These are phyloP conservation scores for Cromileptes altivelis DNA, from an alignment of 2,113 vertebrate species.

Conservation along the genomic window DNA sequence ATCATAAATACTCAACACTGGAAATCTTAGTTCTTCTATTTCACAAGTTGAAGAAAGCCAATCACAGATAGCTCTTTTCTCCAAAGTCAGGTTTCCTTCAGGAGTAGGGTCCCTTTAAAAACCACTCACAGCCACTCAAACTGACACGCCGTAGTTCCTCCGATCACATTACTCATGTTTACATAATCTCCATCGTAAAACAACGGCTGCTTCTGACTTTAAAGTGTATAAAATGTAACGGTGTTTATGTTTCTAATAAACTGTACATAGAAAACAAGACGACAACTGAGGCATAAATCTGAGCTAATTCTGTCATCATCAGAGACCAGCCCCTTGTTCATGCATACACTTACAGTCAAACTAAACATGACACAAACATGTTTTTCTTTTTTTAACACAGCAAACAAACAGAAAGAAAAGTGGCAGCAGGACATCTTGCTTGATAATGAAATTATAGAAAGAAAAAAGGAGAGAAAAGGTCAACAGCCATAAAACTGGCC, in stretches of 20 bases:
- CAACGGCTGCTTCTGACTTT: conserved; percentile 44
- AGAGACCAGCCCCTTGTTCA: conserved; percentile 81
- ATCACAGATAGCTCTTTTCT: conserved; percentile 73
- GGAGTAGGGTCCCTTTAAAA: conserved; percentile 78
- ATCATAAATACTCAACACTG: conserved; percentile 77
- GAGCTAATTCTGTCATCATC: conserved; percentile 62
- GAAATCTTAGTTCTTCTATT: conserved; percentile 69
- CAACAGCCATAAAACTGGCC: conserved; percentile 82
- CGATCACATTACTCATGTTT: conserved; percentile 67
- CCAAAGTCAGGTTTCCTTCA: conserved; percentile 72
- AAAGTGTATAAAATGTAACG: conserved; percentile 68
- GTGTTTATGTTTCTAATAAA: conserved; percentile 49
- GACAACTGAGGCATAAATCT: conserved; percentile 60
- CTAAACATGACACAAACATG: conserved; percentile 42
- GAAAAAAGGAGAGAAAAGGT: conserved; percentile 40
- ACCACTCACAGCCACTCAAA: conserved; percentile 50
- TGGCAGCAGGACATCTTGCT: conserved; percentile 59
- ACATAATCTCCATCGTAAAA: conserved; percentile 64
- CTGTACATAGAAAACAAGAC: conserved; percentile 56
- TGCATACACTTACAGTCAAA: conserved; percentile 59
- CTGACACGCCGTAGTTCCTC: conserved; percentile 16
- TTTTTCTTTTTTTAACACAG: conserved; percentile 30
- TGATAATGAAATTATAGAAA: conserved; percentile 31
- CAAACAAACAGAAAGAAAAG: conserved; percentile 36
- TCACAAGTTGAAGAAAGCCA: conserved; percentile 77